Evolutionary conservation across 2,113 vertebrate genomes (phyloP).

Genomic region (Scomber japonicus): DNA sequence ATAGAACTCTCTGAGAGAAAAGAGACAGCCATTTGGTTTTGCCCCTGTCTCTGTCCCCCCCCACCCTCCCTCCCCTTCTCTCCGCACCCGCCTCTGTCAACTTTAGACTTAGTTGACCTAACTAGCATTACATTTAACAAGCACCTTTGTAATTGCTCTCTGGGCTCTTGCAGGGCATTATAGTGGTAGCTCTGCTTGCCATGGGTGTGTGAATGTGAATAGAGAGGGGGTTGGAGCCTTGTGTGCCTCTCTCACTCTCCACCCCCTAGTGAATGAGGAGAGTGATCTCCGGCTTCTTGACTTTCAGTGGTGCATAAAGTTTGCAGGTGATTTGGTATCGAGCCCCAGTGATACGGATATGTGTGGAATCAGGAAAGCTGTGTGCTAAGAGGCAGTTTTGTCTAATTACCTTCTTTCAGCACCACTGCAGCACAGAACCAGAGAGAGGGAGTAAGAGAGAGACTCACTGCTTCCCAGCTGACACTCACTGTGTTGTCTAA

Average conservation of each 20-base stretch:
- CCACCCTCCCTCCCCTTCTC: slow-evolving; percentile 10
- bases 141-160: slow-evolving; percentile 67
- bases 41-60: slow-evolving; percentile 9
- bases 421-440: slow-evolving; percentile 51
- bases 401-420: slow-evolving; percentile 77
- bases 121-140: slow-evolving; percentile 66
- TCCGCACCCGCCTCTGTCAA: slow-evolving; percentile 45
- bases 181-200: slow-evolving; percentile 57
- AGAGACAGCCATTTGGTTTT: slow-evolving; percentile 59
- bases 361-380: slow-evolving; percentile 70
- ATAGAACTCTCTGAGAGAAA: slow-evolving; percentile 53
- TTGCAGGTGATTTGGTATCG: slow-evolving; percentile 76
- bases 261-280: slow-evolving; percentile 43
- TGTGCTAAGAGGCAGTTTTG: slow-evolving; percentile 65
- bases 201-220: slow-evolving; percentile 63
- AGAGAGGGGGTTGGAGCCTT: slow-evolving; percentile 66
- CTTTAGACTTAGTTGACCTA: slow-evolving; percentile 61
- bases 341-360: slow-evolving; percentile 62
- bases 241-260: slow-evolving; percentile 46
- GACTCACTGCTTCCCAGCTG: slow-evolving; percentile 49
- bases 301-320: slow-evolving; percentile 50
- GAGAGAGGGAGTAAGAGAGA: background rate
- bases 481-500: slow-evolving; percentile 49
- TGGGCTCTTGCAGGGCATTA: slow-evolving; percentile 64
- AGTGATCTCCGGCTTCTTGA: slow-evolving; percentile 53